phyloP scores from a whole-genome alignment of 2,888 invertebrate genomes.

The Autographa pulchrina region DNA sequence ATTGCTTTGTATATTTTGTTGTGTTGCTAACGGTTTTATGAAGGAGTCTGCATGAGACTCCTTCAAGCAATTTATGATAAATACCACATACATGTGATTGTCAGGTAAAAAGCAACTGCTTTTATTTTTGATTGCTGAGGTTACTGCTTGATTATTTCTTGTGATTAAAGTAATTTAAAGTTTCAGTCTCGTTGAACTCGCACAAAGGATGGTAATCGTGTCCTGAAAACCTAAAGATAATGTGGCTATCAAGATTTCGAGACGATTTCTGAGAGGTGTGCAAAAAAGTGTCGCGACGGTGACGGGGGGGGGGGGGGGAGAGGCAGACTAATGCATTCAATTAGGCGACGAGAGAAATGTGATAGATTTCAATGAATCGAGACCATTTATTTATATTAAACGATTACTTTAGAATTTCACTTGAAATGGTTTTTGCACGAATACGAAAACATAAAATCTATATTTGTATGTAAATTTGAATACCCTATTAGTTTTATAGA shows the following conservation, averaged over 20 bases:
- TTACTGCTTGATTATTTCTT: too few species aligned
- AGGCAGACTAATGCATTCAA: slow-evolving; percentile 5
- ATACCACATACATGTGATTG: neutral
- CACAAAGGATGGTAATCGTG: slow-evolving; percentile 16
- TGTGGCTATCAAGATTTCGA: slow-evolving; percentile 20
- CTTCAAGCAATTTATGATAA: too few species aligned
- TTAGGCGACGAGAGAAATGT: slow-evolving; percentile 4
- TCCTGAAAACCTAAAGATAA: slow-evolving; percentile 23
- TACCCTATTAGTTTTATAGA: neutral
- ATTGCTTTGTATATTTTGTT: neutral
- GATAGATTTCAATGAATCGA: slow-evolving; percentile 17
- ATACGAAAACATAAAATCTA: slow-evolving; percentile 5
- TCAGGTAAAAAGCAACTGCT: too few species aligned
- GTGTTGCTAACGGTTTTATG: neutral
- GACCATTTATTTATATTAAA: slow-evolving; percentile 8
- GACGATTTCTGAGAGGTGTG: slow-evolving; percentile 15
- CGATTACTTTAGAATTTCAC: slow-evolving; percentile 8
- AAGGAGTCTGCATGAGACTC: neutral
- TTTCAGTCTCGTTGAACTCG: neutral
- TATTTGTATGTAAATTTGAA: neutral
- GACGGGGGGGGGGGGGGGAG: too few species aligned
- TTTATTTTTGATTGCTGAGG: too few species aligned
- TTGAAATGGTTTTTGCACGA: slow-evolving; percentile 11
- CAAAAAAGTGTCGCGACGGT: slow-evolving; percentile 11
- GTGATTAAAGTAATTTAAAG: too few species aligned